These are phyloP conservation scores for Diceros bicornis DNA, from an alignment of 2,797 vertebrate genomes.

Conservation along the genomic window DNA sequence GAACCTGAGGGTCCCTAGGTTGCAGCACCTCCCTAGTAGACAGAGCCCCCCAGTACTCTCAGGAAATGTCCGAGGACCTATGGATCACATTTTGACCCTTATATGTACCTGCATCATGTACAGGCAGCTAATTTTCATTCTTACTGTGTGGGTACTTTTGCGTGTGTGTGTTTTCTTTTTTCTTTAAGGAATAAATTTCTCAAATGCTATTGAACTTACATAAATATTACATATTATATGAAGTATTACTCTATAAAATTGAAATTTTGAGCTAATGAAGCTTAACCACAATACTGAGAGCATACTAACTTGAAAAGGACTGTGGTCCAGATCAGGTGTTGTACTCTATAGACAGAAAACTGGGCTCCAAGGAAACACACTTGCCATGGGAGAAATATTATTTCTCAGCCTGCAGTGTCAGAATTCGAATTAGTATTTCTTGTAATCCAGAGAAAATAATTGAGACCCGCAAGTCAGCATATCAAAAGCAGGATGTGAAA, in stretches of 20 bases:
- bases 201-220: neutral
- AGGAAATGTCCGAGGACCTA: too few relatives aligned
- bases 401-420: neutral
- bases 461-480: neutral
- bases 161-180: neutral
- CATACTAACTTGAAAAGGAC: neutral
- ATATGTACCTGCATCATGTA: neutral
- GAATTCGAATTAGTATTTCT: conserved; percentile 32
- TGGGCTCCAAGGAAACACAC: neutral
- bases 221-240: neutral
- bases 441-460: neutral
- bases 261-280: neutral
- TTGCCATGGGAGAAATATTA: neutral
- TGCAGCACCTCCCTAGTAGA: too few relatives aligned
- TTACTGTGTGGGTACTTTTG: neutral
- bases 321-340: neutral
- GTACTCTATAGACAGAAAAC: neutral
- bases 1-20: too few relatives aligned
- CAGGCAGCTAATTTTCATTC: neutral
- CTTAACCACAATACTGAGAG: neutral
- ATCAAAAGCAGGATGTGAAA: neutral
- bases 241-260: neutral
- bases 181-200: neutral
- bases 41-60: too few relatives aligned
- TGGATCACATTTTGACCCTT: neutral